Evolutionary conservation across 2,888 invertebrate genomes (phyloP), one percentile per base, ranked within the genome.

Genomic region (Melitaea athalia): DNA sequence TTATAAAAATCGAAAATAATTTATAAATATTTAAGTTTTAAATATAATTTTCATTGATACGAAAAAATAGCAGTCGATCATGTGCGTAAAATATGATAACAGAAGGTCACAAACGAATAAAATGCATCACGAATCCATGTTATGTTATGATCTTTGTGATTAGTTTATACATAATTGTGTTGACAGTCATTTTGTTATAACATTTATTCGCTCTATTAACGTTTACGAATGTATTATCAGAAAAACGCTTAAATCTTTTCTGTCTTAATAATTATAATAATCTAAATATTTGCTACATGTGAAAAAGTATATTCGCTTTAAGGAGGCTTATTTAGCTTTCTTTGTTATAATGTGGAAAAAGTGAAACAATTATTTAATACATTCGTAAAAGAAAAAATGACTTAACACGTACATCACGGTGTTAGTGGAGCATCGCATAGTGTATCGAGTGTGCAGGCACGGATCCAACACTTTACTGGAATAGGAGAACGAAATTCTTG

Each of bases 51-150:
- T 15, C 3, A 15, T 50, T 50, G 17, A 17, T 17, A 50, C 50
- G 50, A n/a, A 17, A 17, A 33, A 55, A 33, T 14, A 53, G 53
- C 53, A 55, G 31, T 53, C 53, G 53, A 53, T 31, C 33, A 24
- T 64, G 59, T 42, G 8, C n/a, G 49, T 33, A 17, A 59, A 14
- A 49, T 57, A 14, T 47, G 47, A 8, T 15, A 11, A 38, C 11
- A 49, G 33, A 15, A 33, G 12, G 12, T 49, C 47, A 63, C 45
- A 11, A 45, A n/a, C 8, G 8, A 15, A 47, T 6, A 11, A 17
- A 59, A 24, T 64, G 49, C 5, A 63, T 8, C 49, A 7, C 38
- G 45, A 49, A 49, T 4, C n/a, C 47, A n/a, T 49, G 14, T 49
- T 5, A 47, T 47, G 47, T 49, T 14, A n/a, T n/a, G n/a, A n/a